Evolutionary conservation across 2,797 vertebrate species (phyloP).

Genomic region (Myotis vivesi): DNA sequence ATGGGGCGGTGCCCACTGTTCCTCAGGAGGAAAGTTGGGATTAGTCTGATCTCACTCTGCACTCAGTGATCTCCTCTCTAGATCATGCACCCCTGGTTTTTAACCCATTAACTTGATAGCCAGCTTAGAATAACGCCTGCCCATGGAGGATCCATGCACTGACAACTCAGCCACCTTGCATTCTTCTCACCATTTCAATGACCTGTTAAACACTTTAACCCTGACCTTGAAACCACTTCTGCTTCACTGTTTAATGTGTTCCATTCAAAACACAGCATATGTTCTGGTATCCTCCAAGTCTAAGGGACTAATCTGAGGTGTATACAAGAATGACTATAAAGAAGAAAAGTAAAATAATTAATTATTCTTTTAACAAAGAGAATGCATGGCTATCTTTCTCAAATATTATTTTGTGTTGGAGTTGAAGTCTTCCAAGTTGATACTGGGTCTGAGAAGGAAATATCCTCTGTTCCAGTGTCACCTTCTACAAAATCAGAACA

Average conservation of each 20-base stretch:
- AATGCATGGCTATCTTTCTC: not conserved
- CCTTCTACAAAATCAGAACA: constrained; percentile 39
- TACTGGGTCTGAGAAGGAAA: not conserved
- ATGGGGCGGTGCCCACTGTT: not conserved
- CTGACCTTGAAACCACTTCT: not conserved
- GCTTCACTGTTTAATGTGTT: not conserved
- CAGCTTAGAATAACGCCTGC: not conserved
- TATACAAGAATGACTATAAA: not conserved
- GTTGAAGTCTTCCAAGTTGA: not conserved
- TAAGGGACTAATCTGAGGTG: not conserved
- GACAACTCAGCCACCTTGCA: not conserved
- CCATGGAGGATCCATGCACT: not conserved
- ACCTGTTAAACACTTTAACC: not conserved
- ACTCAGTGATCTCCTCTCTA: not conserved
- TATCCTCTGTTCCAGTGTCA: not conserved
- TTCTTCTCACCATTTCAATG: not conserved
- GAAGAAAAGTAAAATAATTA: not conserved
- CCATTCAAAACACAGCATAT: not conserved
- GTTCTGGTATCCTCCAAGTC: not conserved
- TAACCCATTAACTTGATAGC: not conserved
- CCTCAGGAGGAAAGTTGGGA: not conserved
- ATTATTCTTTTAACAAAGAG: not conserved
- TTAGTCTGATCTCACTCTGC: constrained; percentile 21
- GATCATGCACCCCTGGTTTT: constrained; percentile 29
- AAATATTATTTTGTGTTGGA: not conserved